Conservation (phyloP, 1,140 invertebrate species). For the Bombus superbus region DNA sequence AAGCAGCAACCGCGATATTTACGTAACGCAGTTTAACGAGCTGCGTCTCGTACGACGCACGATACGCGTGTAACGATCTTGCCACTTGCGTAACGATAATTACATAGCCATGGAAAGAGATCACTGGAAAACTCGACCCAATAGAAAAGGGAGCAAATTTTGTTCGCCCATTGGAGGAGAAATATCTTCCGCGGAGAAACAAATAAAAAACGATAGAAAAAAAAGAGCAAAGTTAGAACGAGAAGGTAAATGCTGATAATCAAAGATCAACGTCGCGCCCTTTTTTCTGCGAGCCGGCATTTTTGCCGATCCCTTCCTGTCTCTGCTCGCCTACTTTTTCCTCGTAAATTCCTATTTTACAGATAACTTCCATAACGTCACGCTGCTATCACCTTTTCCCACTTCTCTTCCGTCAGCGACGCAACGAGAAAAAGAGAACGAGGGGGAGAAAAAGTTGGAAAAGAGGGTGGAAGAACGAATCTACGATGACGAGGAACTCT, state of each 20-base stretch:
- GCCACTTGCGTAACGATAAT: too few species aligned
- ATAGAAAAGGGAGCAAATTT: too few species aligned
- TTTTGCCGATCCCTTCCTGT: constrained; percentile 9
- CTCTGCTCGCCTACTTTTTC: background rate
- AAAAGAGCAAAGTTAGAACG: background rate
- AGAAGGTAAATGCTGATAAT: background rate
- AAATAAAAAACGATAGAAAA: background rate
- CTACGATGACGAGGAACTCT: background rate
- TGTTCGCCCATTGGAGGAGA: too few species aligned
- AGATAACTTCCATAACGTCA: constrained; percentile 66
- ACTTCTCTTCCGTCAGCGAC: background rate
- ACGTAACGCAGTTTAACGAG: too few species aligned
- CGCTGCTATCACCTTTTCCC: constrained; percentile 42
- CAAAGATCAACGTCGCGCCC: constrained; percentile 31
- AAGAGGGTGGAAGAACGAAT: background rate
- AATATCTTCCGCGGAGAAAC: background rate
- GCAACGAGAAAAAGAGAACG: constrained; percentile 21
- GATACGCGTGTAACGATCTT: too few species aligned
- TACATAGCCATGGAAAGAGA: too few species aligned
- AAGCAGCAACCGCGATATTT: rapidly evolving
- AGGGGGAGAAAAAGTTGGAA: background rate
- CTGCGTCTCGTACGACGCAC: too few species aligned
- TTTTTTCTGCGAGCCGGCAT: background rate
- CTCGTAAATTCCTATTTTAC: constrained; percentile 64
- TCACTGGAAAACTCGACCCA: too few species aligned